Evolutionary conservation across 2,797 vertebrate species (phyloP), one percentile per base, ranked within the genome.

Genomic region (Hydrophis major): DNA sequence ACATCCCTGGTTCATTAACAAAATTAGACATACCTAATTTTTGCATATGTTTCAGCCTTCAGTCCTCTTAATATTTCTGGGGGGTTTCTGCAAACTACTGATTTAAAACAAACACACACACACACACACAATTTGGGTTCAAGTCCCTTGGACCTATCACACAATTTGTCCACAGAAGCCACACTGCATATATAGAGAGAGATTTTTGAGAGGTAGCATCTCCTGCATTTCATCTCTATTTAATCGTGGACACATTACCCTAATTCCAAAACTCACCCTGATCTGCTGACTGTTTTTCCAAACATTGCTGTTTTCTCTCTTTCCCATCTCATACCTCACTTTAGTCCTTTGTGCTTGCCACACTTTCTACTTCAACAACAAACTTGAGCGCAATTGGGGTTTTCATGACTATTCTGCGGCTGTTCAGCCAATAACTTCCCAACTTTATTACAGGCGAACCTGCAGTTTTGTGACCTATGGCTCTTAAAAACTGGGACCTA

Each of bases 171-270:
- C 10, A 2, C 18, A 37, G 28, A 61, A 37, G 5, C 25, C 11
- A 16, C 7, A n/a, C 32, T 47, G 14, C 28, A 57, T 20, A 50
- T 6, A 4, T 5, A 37, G 12, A 18, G 0, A 47, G 47, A 47
- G 4, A 42, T 50, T 56, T 56, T 56, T 14, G 55, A 56, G 55
- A 56, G 55, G 12, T 55, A 59, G 1, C 27, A 20, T 42, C 27
- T 32, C 13, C 5, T 32, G 22, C 42, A 8, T 61, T n/a, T 10
- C 37, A 3, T 50, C 6, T 28, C 78, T 14, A 32, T 78, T 59
- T 4, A 32, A 32, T 32, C 53, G n/a, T 27, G 14, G 25, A 50
- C 27, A 95, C 93, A 96, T 94, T 95, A 95, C 90, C 69, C 90
- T 92, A 92, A 32, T 13, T 25, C 56, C 59, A 66, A 12, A 61